Evolutionary conservation across 2,888 invertebrate species (phyloP).

Genomic region (Zaprionus lineosus): DNA sequence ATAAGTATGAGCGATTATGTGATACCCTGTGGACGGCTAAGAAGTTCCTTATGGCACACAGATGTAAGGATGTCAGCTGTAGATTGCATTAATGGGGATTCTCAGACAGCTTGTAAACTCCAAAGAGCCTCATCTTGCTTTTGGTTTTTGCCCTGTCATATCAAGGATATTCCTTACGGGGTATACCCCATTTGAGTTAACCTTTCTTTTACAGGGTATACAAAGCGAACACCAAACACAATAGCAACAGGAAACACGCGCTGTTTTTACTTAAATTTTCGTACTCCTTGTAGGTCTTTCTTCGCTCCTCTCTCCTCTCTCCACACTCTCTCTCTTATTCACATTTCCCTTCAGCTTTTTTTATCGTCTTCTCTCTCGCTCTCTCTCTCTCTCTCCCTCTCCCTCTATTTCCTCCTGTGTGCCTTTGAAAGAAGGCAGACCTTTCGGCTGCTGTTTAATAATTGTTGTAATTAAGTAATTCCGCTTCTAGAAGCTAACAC

Average conservation of each 20-base stretch:
- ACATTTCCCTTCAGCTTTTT: constrained; percentile 1
- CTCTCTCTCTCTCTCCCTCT: too few species aligned
- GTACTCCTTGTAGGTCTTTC: background rate
- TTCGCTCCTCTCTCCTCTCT: too few species aligned
- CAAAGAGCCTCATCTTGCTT: too few species aligned
- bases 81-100: too few species aligned
- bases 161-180: too few species aligned
- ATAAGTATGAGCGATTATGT: background rate
- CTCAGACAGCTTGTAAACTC: too few species aligned
- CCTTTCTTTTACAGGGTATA: background rate
- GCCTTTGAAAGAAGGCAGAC: constrained; percentile 37
- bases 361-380: constrained; percentile 2
- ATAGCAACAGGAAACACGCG: constrained; percentile 48
- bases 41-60: background rate
- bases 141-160: too few species aligned
- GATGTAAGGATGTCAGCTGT: too few species aligned
- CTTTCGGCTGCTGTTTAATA: constrained; percentile 73
- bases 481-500: constrained; percentile 43
- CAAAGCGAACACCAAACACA: constrained; percentile 30
- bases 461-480: constrained; percentile 81
- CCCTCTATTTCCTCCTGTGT: too few species aligned
- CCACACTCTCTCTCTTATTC: too few species aligned
- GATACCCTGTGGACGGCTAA: background rate
- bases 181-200: too few species aligned
- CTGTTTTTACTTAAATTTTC: constrained; percentile 20